A percentile compares a stretch with the other conserved stretches of the same genome.
Evolutionary conservation across 1,140 invertebrate species (phyloP).

Genomic region (Heliconius melpomene): DNA sequence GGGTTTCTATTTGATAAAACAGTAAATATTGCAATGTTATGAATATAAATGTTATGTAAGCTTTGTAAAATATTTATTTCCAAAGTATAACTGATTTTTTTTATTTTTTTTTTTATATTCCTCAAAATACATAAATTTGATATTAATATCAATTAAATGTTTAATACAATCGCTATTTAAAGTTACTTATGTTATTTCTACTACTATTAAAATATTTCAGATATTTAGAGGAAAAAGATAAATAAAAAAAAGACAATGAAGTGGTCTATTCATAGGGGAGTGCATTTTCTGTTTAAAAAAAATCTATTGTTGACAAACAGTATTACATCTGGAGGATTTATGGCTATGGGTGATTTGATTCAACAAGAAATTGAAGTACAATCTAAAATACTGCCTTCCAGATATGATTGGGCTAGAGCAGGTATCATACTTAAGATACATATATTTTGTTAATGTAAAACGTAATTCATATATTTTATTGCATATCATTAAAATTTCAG

Average conservation of each 20-base stretch:
- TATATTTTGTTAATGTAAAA: neutral
- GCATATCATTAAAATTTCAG: constrained; percentile 59
- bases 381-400: constrained; percentile 60
- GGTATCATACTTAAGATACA: constrained; percentile 54
- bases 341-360: constrained; percentile 85
- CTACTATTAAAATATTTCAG: neutral
- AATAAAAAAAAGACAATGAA: constrained; percentile 30
- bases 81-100: too few relatives aligned
- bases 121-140: too few relatives aligned
- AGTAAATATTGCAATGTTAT: neutral
- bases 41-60: constrained; percentile 21
- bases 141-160: too few relatives aligned
- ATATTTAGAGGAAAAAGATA: neutral
- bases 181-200: neutral
- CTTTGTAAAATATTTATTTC: neutral
- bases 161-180: neutral
- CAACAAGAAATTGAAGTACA: constrained; percentile 85
- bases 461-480: neutral
- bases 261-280: constrained; percentile 54
- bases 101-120: too few relatives aligned
- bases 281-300: constrained; percentile 82
- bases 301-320: constrained; percentile 87
- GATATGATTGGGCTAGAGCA: constrained; percentile 82
- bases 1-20: neutral
- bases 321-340: constrained; percentile 84